Evolutionary conservation across 2,888 invertebrate species (phyloP).

Genomic region (Thumatha senex): DNA sequence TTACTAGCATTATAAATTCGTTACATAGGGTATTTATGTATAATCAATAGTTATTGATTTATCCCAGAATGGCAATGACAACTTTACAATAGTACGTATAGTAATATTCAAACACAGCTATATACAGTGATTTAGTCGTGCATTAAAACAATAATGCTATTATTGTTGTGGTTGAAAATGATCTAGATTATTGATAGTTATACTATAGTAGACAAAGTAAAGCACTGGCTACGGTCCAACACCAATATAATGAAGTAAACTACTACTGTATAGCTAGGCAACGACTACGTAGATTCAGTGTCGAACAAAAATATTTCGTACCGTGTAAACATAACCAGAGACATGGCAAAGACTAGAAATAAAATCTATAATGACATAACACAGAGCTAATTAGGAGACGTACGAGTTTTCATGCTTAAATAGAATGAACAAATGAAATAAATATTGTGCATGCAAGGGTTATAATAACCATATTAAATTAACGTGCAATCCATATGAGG

Average conservation of each 20-base stretch:
- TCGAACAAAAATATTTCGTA: constrained; percentile 36
- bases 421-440: constrained; percentile 15
- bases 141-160: constrained; percentile 14
- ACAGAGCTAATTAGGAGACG: neutral
- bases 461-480: constrained; percentile 20
- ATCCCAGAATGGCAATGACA: constrained; percentile 20
- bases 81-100: constrained; percentile 18
- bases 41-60: constrained; percentile 5
- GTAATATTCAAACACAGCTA: constrained; percentile 15
- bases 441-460: constrained; percentile 35
- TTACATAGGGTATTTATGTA: constrained; percentile 3
- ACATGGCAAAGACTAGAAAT: constrained; percentile 12
- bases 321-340: constrained; percentile 17
- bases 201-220: constrained; percentile 37
- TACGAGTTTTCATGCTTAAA: constrained; percentile 11
- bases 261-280: constrained; percentile 37
- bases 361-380: constrained; percentile 5
- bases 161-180: constrained; percentile 10
- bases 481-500: constrained; percentile 33
- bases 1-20: constrained; percentile 60
- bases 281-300: constrained; percentile 41
- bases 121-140: constrained; percentile 6
- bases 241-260: constrained; percentile 25
- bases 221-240: constrained; percentile 56
- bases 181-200: constrained; percentile 12